A percentile compares a stretch with the other conserved stretches of the same genome.
These are phyloP conservation scores for Sinohyriopsis cumingii DNA, from an alignment of 2,888 invertebrate genomes.

Conservation along the genomic window DNA sequence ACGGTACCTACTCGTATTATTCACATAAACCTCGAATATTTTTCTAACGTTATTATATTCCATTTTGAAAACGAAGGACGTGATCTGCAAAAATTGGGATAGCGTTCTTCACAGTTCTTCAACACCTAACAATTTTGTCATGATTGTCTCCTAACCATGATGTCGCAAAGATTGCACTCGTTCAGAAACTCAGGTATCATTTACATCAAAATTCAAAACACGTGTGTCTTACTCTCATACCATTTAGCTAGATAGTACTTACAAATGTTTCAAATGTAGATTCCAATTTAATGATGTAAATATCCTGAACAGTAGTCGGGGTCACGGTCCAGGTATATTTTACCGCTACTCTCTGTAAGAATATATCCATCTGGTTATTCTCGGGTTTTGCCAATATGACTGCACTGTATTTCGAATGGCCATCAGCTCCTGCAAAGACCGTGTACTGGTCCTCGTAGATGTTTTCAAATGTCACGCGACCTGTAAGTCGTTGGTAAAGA, in stretches of 20 bases:
- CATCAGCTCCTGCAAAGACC: constrained; percentile 27
- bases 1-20: too few relatives aligned
- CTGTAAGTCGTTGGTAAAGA: constrained; percentile 9
- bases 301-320: constrained; percentile 45
- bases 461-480: constrained; percentile 34
- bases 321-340: constrained; percentile 47
- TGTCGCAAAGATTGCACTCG: too few relatives aligned
- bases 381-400: constrained; percentile 24
- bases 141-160: too few relatives aligned
- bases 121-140: too few relatives aligned
- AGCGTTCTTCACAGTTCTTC: too few relatives aligned
- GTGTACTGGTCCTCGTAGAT: constrained; percentile 41
- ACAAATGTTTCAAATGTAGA: constrained; percentile 49
- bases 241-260: neutral
- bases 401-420: constrained; percentile 26
- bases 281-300: constrained; percentile 47
- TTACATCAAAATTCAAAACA: too few relatives aligned
- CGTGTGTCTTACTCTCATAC: too few relatives aligned
- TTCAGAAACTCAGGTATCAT: too few relatives aligned
- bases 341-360: constrained; percentile 40
- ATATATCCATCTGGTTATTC: constrained; percentile 20
- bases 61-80: too few relatives aligned
- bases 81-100: too few relatives aligned
- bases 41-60: too few relatives aligned
- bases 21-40: too few relatives aligned